Evolutionary conservation across 2,888 invertebrate genomes (phyloP), one percentile per base, ranked within the genome.

Genomic region (Clunio marinus): DNA sequence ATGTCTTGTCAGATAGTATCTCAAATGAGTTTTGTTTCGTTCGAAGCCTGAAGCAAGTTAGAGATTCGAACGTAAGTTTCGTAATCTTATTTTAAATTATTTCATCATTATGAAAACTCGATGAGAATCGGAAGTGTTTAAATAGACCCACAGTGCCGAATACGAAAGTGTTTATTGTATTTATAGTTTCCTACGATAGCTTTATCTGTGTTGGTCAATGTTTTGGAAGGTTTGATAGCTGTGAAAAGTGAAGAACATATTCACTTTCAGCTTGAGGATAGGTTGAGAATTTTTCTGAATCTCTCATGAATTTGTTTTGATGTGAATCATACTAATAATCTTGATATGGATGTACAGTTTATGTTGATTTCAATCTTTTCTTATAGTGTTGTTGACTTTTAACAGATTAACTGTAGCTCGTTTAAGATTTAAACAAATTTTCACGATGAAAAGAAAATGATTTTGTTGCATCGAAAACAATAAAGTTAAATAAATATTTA

Each of bases 231-330:
- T 45, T 15, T 45, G 10, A 15, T 7, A 7, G 15, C 45, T 10
- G n/a, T 15, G 45, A n/a, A 51, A 22, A 51, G 51, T 5, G n/a
- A 51, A 51, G 17, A 51, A 51, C 51, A 22, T 5, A 20, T 51
- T 51, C 51, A 51, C 51, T 2, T n/a, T n/a, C n/a, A 5, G 22
- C 45, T 45, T 15, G 5, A 15, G 8, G 10, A 22, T 51, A 51
- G 51, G 51, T 51, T 51, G 22, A 51, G 51, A 51, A n/a, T 51
- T 51, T 22, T 51, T 13, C 13, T 41, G 10, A 41, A 41, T n/a
- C n/a, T n/a, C n/a, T n/a, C n/a, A n/a, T n/a, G n/a, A n/a, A n/a
- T n/a, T n/a, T n/a, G n/a, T n/a, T n/a, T n/a, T n/a, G n/a, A n/a
- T n/a, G n/a, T n/a, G n/a, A n/a, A n/a, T n/a, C n/a, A n/a, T n/a